Evolutionary conservation across 30 jellyfish, hydroid and myxozoan species (phyloP).

Genomic region (Rhopilema esculentum): DNA sequence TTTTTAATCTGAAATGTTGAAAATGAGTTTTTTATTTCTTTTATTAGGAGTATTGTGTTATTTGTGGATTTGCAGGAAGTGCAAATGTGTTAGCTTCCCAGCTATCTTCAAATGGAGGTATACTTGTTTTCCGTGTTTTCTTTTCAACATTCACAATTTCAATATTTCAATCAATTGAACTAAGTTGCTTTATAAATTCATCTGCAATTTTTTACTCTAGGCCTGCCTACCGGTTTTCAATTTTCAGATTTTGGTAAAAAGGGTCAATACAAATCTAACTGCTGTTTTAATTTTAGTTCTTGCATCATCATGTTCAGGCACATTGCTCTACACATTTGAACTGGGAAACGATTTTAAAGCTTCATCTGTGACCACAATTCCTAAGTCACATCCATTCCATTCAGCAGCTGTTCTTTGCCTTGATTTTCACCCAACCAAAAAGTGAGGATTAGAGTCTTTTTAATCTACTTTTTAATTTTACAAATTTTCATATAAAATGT

Average conservation of each 20-base stretch:
- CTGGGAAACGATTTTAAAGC: neutral
- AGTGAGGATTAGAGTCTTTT: slow-evolving; percentile 10
- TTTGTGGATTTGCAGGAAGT: slow-evolving; percentile 33
- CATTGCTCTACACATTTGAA: slow-evolving; percentile 4
- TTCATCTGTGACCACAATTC: neutral
- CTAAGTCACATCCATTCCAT: neutral
- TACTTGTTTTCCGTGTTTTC: neutral
- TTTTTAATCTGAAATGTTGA: neutral
- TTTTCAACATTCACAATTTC: too few species aligned
- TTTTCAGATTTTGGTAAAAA: too few species aligned
- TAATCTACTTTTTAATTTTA: too few species aligned
- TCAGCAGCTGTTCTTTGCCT: slow-evolving; percentile 28
- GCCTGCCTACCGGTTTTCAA: too few species aligned
- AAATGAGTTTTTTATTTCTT: neutral
- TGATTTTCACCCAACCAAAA: slow-evolving; percentile 22
- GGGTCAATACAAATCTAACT: too few species aligned
- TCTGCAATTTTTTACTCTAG: too few species aligned
- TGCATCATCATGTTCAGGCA: slow-evolving; percentile 29
- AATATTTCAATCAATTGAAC: too few species aligned
- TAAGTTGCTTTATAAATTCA: too few species aligned
- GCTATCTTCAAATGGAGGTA: slow-evolving; percentile 28
- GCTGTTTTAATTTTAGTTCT: neutral
- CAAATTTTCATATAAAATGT: too few species aligned
- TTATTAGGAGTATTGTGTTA: slow-evolving; percentile 15
- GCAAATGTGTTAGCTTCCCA: slow-evolving; percentile 29